A percentile compares a stretch with the other conserved stretches of the same genome.
These are phyloP conservation scores for Bombus huntii DNA, from an alignment of 1,140 invertebrate species.

Conservation along the genomic window DNA sequence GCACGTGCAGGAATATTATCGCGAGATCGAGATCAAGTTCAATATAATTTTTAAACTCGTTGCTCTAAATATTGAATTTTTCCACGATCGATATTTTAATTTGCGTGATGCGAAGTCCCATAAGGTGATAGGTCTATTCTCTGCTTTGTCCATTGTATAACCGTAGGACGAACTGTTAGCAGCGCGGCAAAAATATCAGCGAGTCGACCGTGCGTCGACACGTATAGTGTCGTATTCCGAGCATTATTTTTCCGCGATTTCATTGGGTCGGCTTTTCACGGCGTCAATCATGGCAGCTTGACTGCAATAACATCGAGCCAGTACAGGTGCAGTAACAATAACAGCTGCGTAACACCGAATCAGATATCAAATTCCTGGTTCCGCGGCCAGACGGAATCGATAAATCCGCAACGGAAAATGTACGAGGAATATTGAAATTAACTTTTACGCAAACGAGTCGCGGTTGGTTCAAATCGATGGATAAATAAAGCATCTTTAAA, in stretches of 20 bases:
- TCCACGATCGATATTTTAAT: neutral
- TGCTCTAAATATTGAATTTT: neutral
- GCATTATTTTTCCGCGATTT: slow-evolving; percentile 55
- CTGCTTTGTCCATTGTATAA: neutral
- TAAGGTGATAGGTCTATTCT: neutral
- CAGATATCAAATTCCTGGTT: slow-evolving; percentile 48
- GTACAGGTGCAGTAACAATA: slow-evolving; percentile 47
- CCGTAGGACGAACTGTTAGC: neutral
- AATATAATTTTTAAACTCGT: neutral
- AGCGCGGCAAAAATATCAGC: slow-evolving; percentile 15
- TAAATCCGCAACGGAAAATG: slow-evolving; percentile 37
- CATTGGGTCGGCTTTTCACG: slow-evolving; percentile 38
- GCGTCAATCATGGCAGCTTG: slow-evolving; percentile 41
- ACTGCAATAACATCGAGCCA: slow-evolving; percentile 45
- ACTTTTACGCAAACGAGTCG: slow-evolving; percentile 3
- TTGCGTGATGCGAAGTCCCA: neutral
- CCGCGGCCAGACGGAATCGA: slow-evolving; percentile 33
- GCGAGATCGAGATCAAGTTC: neutral
- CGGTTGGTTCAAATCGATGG: neutral
- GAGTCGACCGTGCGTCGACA: neutral
- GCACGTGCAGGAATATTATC: too few relatives aligned
- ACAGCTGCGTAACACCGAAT: slow-evolving; percentile 34
- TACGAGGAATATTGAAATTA: slow-evolving; percentile 38
- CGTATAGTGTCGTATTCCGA: neutral
- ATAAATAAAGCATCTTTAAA: neutral